These are phyloP conservation scores for Belgica antarctica DNA, from an alignment of 2,888 invertebrate genomes.

Conservation along the genomic window DNA sequence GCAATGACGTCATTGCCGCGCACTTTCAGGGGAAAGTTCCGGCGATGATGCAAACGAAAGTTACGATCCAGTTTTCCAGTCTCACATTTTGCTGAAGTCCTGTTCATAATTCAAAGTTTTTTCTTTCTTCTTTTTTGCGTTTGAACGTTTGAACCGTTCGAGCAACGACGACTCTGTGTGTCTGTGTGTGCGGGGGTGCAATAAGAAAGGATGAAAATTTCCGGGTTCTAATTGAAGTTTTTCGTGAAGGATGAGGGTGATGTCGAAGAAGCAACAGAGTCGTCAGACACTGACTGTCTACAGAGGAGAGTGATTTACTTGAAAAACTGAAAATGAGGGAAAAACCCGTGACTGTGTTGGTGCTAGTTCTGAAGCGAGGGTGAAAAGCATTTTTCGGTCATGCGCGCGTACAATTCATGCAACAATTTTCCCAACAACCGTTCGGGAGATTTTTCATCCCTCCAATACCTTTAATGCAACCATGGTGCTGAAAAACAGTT, in stretches of 20 bases:
- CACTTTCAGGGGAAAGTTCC: too few species aligned
- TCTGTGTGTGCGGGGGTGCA: background rate
- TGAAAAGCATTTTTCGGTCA: background rate
- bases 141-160: background rate
- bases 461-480: slow-evolving; percentile 3
- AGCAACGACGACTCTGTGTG: background rate
- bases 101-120: background rate
- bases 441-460: background rate
- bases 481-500: too few species aligned
- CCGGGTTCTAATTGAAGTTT: background rate
- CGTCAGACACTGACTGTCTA: slow-evolving; percentile 4
- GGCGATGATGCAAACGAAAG: too few species aligned
- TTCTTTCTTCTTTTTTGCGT: background rate
- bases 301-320: background rate
- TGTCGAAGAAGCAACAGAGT: slow-evolving; percentile 21
- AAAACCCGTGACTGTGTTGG: background rate
- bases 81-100: too few species aligned
- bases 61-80: too few species aligned
- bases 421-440: slow-evolving; percentile 17
- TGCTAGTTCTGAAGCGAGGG: background rate
- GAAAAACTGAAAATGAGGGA: background rate
- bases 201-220: background rate
- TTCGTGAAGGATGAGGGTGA: background rate
- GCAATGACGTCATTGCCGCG: too few species aligned
- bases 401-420: slow-evolving; percentile 3